phyloP scores from a whole-genome alignment of 2,797 vertebrate species.

The Odontamblyopus lacepedii region DNA sequence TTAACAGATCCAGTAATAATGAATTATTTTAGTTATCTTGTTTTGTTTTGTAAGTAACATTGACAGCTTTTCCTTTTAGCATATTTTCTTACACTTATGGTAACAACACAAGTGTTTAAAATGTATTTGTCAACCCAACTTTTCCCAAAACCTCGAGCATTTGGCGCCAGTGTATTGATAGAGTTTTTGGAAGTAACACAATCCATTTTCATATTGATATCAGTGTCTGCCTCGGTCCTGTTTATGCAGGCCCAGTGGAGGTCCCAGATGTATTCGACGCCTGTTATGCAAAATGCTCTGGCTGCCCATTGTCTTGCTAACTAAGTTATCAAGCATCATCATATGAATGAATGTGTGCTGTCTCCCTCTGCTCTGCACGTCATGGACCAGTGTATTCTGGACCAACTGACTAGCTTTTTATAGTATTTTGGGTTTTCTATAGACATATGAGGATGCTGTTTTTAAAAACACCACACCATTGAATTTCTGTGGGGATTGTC shows the following conservation, averaged over 20 bases:
- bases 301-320: constrained; percentile 36
- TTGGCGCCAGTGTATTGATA: constrained; percentile 13
- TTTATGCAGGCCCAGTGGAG: constrained; percentile 19
- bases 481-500: background rate
- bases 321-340: constrained; percentile 25
- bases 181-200: constrained; percentile 4
- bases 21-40: background rate
- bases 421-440: background rate
- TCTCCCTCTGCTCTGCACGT: constrained; percentile 12
- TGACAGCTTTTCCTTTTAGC: background rate
- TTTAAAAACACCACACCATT: background rate
- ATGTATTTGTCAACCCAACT: background rate
- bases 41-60: background rate
- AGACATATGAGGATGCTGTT: background rate
- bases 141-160: constrained; percentile 4
- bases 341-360: constrained; percentile 11
- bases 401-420: constrained; percentile 2
- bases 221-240: background rate
- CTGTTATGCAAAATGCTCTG: constrained; percentile 46
- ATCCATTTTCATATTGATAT: constrained; percentile 13
- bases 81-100: background rate
- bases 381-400: constrained; percentile 9
- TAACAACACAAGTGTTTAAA: background rate
- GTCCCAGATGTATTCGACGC: constrained; percentile 39
- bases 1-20: background rate